Conservation (phyloP, 2,888 invertebrate species). For the Acleris literana region DNA sequence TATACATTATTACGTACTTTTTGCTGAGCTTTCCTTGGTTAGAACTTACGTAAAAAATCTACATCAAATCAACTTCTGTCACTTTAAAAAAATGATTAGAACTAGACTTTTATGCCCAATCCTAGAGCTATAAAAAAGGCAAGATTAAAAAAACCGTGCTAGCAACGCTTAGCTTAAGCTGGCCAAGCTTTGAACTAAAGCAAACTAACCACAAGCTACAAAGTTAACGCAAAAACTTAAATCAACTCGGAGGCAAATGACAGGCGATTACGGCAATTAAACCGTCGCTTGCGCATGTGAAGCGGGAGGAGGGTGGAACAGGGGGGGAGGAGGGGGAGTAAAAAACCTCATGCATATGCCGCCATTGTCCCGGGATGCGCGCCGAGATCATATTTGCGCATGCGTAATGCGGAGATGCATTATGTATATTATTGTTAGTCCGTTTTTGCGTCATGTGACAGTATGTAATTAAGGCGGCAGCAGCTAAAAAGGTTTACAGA, state of each 20-base stretch:
- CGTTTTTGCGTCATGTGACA: slow-evolving; percentile 36
- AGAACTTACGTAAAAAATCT: too few relatives aligned
- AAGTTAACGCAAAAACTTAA: slow-evolving; percentile 39
- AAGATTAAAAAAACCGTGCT: too few relatives aligned
- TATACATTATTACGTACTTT: too few relatives aligned
- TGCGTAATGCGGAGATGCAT: slow-evolving; percentile 34
- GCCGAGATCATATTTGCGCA: slow-evolving; percentile 35
- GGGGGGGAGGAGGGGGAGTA: slow-evolving; percentile 41
- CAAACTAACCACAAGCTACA: slow-evolving; percentile 11
- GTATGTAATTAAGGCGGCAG: slow-evolving; percentile 34
- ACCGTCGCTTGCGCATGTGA: slow-evolving; percentile 37
- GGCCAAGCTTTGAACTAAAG: background rate
- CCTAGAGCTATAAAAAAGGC: too few relatives aligned
- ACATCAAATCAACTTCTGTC: too few relatives aligned
- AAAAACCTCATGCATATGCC: slow-evolving; percentile 46
- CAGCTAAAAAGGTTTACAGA: too few relatives aligned
- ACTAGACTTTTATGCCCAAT: too few relatives aligned
- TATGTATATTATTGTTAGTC: slow-evolving; percentile 35
- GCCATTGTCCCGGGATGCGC: slow-evolving; percentile 35
- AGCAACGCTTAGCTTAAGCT: too few relatives aligned
- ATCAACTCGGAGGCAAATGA: slow-evolving; percentile 60
- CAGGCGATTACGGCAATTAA: slow-evolving; percentile 63
- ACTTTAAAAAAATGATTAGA: too few relatives aligned
- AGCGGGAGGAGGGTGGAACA: slow-evolving; percentile 32
- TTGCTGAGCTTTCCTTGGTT: too few relatives aligned